These are phyloP conservation scores for Catostomus latipinnis DNA, from an alignment of 2,797 vertebrate genomes.

Conservation along the genomic window DNA sequence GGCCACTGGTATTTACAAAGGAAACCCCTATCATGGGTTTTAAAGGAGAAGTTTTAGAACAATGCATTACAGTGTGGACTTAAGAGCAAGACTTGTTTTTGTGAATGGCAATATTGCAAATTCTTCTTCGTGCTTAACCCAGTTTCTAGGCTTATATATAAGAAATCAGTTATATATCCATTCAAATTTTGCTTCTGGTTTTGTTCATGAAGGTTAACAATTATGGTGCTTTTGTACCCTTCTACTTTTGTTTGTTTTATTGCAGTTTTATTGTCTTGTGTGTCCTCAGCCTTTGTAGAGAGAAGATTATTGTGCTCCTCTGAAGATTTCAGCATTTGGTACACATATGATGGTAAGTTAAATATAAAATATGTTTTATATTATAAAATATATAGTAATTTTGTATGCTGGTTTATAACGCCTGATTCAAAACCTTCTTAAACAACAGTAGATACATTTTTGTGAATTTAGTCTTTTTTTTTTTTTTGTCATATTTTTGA, in stretches of 20 bases:
- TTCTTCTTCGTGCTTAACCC: not conserved
- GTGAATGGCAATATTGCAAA: not conserved
- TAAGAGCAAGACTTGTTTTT: not conserved
- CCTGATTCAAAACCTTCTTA: no score
- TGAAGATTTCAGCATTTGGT: conserved; percentile 16
- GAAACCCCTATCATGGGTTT: not conserved
- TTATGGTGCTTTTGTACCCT: not conserved
- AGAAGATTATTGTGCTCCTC: conserved; percentile 41
- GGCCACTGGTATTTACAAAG: not conserved
- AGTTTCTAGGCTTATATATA: not conserved
- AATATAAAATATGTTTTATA: not conserved
- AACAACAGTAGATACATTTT: no score
- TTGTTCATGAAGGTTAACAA: no score
- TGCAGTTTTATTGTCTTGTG: not conserved
- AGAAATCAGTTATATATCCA: not conserved
- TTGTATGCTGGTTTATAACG: no score
- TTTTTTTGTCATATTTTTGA: not conserved
- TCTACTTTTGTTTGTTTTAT: not conserved
- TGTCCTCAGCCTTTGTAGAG: not conserved
- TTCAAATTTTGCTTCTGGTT: not conserved
- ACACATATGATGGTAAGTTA: conserved; percentile 40
- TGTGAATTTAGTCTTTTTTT: not conserved
- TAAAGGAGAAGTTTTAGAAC: not conserved
- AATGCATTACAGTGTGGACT: not conserved
- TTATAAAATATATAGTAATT: not conserved